Base-by-base conservation (phyloP, 2,113 vertebrate species). In the Ardeotis arabs region DNA sequence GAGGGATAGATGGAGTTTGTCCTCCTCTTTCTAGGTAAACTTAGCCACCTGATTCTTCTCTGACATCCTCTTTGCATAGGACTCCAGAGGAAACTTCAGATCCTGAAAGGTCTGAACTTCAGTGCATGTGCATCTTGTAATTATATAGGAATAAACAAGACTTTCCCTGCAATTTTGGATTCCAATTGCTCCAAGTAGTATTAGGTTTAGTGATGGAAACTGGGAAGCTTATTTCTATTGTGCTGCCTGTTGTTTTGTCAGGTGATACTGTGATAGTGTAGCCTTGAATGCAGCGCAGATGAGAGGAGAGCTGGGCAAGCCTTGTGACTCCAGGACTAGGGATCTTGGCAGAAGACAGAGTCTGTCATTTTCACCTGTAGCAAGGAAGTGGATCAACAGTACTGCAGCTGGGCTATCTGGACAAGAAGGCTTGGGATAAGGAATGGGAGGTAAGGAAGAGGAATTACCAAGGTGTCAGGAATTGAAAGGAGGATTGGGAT, bases 381-480 rank as follows among this genome's bases (percentile, higher is more conserved):
- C 0, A 0, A 58, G 29, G 12, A 85, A 22, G 37, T 23, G 14
- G 18, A 1, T 67, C 60, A 82, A 0, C 5, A 11, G 25, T 39
- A 39, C 41, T 52, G 14, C 24, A 37, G 21, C 17, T 87, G 39
- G 21, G 27, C 7, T 92, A 1, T 25, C 55, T 73, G 33, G 49
- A 33, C 16, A 68, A 39, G 56, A 45, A 20, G 21, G 18, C 16
- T 87, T 2, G 3, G 49, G 37, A 21, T 12, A 27, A 69, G 29
- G 50, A 89, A 44, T 1, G 2, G 0, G 4, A 78, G 41, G 12
- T 45, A 29, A 52, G 47, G 53, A 62, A 58, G 55, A 63, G 12
- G 22, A 84, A 12, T 58, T 77, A 50, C 9, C 17, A 37, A 33
- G 4, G 6, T 67, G 49, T 67, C 49, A 12, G 23, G 23, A 59